These are phyloP conservation scores for Oxygymnocypris stewartii DNA, from an alignment of 2,113 vertebrate genomes.

Conservation along the genomic window DNA sequence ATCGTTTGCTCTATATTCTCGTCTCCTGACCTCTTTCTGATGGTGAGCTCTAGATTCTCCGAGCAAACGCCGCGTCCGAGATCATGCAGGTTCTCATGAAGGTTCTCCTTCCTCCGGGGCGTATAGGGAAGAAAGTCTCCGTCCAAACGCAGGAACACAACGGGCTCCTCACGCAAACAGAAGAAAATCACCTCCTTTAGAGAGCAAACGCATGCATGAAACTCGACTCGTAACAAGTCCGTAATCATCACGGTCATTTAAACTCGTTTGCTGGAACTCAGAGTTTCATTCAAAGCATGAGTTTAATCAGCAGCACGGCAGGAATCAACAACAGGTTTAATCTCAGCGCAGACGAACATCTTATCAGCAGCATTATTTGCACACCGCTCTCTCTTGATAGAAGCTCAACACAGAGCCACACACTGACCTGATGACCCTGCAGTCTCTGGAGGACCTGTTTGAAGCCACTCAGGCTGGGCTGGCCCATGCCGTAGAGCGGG, in stretches of 20 bases:
- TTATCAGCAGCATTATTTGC: slow-evolving; percentile 19
- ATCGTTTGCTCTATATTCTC: too few relatives aligned
- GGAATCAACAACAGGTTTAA: neutral
- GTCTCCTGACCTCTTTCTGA: slow-evolving; percentile 86
- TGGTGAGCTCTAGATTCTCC: slow-evolving; percentile 84
- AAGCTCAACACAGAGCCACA: slow-evolving; percentile 1
- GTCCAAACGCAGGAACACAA: slow-evolving; percentile 84
- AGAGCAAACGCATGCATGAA: neutral
- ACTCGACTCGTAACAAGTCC: neutral
- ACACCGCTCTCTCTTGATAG: neutral
- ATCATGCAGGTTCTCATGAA: slow-evolving; percentile 86
- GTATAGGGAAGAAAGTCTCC: slow-evolving; percentile 91
- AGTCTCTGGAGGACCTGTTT: slow-evolving; percentile 85
- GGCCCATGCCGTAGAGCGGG: slow-evolving; percentile 91
- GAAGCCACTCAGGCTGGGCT: slow-evolving; percentile 90
- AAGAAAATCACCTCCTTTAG: slow-evolving; percentile 86
- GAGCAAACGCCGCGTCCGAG: slow-evolving; percentile 67
- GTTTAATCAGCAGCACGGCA: neutral
- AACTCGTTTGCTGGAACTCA: neutral
- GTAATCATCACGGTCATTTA: neutral
- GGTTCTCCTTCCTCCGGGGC: slow-evolving; percentile 87
- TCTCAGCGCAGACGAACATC: neutral
- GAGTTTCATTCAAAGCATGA: neutral
- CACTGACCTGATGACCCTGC: slow-evolving; percentile 85
- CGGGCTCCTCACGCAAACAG: slow-evolving; percentile 90